phyloP scores from a whole-genome alignment of 2,113 vertebrate species.

The Burhinus bistriatus region DNA sequence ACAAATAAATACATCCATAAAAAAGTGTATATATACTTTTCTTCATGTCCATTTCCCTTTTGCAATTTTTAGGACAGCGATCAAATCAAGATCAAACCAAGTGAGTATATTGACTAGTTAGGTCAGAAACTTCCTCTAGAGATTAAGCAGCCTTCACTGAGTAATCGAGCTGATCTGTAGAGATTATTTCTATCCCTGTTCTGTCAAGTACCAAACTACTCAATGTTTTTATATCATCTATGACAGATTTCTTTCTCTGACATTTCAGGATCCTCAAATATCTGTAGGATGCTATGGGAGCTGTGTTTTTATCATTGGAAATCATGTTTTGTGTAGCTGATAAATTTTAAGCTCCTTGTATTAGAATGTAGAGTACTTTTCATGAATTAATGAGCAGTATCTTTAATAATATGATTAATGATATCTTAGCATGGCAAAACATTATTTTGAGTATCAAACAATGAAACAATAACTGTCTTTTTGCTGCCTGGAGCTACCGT shows the following conservation, averaged over 20 bases:
- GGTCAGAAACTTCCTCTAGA: background rate
- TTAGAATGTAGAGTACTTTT: background rate
- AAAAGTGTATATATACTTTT: background rate
- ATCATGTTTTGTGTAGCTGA: background rate
- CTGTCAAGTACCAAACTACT: background rate
- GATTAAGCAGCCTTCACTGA: background rate
- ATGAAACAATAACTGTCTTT: background rate
- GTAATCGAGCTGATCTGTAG: background rate
- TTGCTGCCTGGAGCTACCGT: background rate
- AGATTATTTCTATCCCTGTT: background rate
- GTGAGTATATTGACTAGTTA: background rate
- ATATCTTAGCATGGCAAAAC: background rate
- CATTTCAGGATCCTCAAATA: background rate
- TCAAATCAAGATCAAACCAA: background rate
- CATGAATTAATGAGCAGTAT: background rate
- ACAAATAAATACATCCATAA: background rate
- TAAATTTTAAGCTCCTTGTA: background rate
- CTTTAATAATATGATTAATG: background rate
- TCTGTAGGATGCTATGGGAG: background rate
- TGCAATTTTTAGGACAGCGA: background rate
- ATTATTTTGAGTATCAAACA: background rate
- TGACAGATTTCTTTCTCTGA: background rate
- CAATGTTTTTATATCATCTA: background rate
- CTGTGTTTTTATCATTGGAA: background rate
- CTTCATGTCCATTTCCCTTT: background rate